A percentile compares a stretch with the other conserved stretches of the same genome.
phyloP scores from a whole-genome alignment of 2,113 vertebrate genomes.

The Neoarius graeffei region DNA sequence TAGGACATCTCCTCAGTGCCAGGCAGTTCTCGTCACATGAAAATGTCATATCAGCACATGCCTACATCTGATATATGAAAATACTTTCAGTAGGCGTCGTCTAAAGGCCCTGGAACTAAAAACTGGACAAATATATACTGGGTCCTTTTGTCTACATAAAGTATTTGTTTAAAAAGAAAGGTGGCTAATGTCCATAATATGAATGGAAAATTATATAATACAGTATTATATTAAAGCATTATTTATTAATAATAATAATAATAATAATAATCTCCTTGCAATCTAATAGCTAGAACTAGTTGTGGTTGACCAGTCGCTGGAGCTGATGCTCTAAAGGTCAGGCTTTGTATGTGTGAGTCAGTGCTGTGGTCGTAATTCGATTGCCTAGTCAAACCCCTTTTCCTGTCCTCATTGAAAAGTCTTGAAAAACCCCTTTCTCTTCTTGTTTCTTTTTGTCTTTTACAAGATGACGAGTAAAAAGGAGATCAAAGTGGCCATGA shows the following conservation, averaged over 20 bases:
- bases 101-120: neutral
- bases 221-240: conserved; percentile 31
- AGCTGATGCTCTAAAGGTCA: conserved; percentile 23
- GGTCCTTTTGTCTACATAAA: neutral
- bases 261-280: neutral
- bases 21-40: neutral
- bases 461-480: conserved; percentile 71
- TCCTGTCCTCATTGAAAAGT: conserved; percentile 57
- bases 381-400: conserved; percentile 48
- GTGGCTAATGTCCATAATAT: neutral
- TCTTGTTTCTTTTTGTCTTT: conserved; percentile 60
- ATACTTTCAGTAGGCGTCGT: neutral
- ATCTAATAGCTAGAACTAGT: neutral
- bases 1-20: neutral
- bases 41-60: neutral
- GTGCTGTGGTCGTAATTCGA: conserved; percentile 46
- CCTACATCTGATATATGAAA: neutral
- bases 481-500: conserved; percentile 71
- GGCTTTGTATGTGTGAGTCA: conserved; percentile 3
- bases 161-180: neutral
- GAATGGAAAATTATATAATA: neutral
- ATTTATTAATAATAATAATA: neutral
- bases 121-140: neutral
- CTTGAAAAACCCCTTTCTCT: conserved; percentile 53
- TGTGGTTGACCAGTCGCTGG: neutral